Base-by-base conservation (phyloP, 2,797 vertebrate species). In the Pseudopleuronectes americanus region DNA sequence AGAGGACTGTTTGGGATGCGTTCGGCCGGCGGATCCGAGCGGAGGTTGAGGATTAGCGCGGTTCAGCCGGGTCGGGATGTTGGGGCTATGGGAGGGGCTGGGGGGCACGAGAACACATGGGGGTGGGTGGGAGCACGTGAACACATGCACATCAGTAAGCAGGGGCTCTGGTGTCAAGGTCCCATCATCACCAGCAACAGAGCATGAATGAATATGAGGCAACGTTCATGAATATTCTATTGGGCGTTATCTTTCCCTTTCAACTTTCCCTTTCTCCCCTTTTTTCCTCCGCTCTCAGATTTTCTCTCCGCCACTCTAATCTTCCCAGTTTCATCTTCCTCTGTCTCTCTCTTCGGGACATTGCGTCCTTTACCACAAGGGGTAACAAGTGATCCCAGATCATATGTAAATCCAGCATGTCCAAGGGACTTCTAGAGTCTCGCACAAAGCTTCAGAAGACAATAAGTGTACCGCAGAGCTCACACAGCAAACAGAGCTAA, bases 201-300 rank as follows among this genome's bases (percentile, higher is more conserved):
- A 79, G 64, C 77, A 69, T 83, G 80, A 87, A 87, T 89, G 80
- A 84, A 81, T 78, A 85, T 84, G 88, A 92, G 73, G 74, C 70
- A 58, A 73, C 47, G 56, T 60, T 84, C 84, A 94, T 93, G 86
- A 92, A 92, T 93, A 92, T 93, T 92, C 87, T 67, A 90, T 78
- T 54, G 38, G 36, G 69, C 57, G 75, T 81, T 83, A 82, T 87
- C 87, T 59, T 71, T 68, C 52, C 49, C 81, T 76, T 83, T 87
- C 68, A 87, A 84, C 83, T 79, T 80, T 68, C 26, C 65, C 71
- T 81, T 66, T 57, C 41, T 33, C 24, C 14, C 23, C 22, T 38
- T 59, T 55, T 62, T 22, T 70, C 57, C 64, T 65, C 48, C 49
- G 28, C 64, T 76, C 58, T 64, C 22, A 16, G 24, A 67, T 72